Evolutionary conservation across 2,113 vertebrate genomes (phyloP).

Genomic region (Eulemur macaco): DNA sequence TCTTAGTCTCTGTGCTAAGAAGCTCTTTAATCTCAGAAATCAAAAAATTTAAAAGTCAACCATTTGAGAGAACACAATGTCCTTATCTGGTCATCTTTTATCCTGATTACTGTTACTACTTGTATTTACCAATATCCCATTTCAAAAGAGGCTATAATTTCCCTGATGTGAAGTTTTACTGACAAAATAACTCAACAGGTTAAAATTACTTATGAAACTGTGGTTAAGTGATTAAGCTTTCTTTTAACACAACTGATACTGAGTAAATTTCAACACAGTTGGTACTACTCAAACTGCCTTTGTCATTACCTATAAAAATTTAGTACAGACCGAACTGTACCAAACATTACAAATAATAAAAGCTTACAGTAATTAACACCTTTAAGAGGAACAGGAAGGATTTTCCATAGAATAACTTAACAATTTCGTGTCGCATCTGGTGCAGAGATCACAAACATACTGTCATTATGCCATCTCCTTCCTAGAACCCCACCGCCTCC

Average conservation of each 20-base stretch:
- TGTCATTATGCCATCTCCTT: conserved; percentile 68
- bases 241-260: not conserved
- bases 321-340: not conserved
- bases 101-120: not conserved
- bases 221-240: not conserved
- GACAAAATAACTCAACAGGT: conserved; percentile 66
- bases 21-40: not conserved
- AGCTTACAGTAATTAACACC: not conserved
- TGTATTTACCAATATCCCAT: not conserved
- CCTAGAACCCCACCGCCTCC: conserved; percentile 46
- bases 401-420: conserved; percentile 50
- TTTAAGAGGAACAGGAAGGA: conserved; percentile 42
- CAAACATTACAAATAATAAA: not conserved
- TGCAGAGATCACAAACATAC: conserved; percentile 72
- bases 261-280: not conserved
- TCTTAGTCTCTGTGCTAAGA: not conserved
- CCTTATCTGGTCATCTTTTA: not conserved
- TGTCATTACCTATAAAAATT: not conserved
- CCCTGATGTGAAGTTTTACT: not conserved
- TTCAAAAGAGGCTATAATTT: not conserved
- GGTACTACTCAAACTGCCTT: not conserved
- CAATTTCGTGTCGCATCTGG: conserved; percentile 74
- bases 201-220: conserved; percentile 43
- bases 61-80: not conserved
- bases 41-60: conserved; percentile 5